Percentiles rank a stretch among this genome's conserved stretches.
These are phyloP conservation scores for Pteronura brasiliensis DNA, from an alignment of 2,113 vertebrate species.

Conservation along the genomic window DNA sequence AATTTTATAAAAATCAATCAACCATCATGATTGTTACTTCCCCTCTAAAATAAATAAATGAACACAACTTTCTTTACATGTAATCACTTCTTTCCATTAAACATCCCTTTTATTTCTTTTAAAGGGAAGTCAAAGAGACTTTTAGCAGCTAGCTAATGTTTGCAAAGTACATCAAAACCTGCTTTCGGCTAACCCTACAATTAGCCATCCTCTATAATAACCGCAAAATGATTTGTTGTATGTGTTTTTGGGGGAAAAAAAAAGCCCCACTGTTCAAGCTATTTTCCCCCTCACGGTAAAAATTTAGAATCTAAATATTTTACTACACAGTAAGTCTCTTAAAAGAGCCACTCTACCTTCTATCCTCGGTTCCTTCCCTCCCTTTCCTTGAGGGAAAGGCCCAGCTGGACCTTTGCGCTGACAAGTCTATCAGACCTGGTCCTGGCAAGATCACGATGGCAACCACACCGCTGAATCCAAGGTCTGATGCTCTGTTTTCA, in stretches of 20 bases:
- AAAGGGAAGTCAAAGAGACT: constrained; percentile 72
- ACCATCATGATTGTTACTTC: constrained; percentile 83
- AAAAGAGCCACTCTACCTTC: neutral
- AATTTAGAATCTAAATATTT: neutral
- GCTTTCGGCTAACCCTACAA: constrained; percentile 72
- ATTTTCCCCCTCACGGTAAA: constrained; percentile 10
- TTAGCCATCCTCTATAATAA: constrained; percentile 46
- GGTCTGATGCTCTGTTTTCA: neutral
- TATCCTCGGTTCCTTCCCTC: neutral
- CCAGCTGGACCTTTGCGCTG: neutral
- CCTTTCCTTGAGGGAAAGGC: neutral
- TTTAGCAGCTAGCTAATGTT: constrained; percentile 79
- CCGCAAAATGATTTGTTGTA: constrained; percentile 26
- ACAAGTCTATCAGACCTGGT: neutral
- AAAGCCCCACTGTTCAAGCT: constrained; percentile 17
- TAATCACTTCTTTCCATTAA: constrained; percentile 81
- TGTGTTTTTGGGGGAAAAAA: constrained; percentile 29
- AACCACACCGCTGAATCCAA: neutral
- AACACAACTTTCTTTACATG: constrained; percentile 79
- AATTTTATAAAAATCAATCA: constrained; percentile 86
- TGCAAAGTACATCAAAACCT: constrained; percentile 80
- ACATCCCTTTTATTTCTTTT: constrained; percentile 72
- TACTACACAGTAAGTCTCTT: neutral
- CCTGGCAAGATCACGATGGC: neutral
- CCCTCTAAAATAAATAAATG: constrained; percentile 81